Percentiles rank a stretch among this genome's conserved stretches.
These are phyloP conservation scores for Calliphora vicina DNA, from an alignment of 1,140 invertebrate species.

Conservation along the genomic window DNA sequence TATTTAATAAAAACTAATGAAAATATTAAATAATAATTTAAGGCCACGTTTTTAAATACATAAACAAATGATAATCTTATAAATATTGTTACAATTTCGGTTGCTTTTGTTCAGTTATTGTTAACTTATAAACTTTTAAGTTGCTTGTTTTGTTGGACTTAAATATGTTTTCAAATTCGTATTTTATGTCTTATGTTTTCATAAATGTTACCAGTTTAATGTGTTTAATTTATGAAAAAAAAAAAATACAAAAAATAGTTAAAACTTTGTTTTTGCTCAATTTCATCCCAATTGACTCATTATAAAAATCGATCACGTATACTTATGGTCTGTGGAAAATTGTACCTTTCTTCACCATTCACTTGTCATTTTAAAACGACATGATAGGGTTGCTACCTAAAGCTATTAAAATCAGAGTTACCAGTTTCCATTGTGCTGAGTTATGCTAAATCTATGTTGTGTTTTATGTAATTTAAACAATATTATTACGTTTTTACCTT, in stretches of 20 bases:
- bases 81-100: not conserved
- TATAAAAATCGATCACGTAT: slow-evolving; percentile 17
- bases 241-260: not conserved
- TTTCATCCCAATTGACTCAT: not conserved
- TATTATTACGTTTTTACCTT: no score
- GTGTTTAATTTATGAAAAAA: not conserved
- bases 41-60: not conserved
- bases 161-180: not conserved
- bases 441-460: no score
- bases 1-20: not conserved
- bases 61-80: not conserved
- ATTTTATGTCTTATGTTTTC: not conserved
- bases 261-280: not conserved
- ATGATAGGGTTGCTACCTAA: no score
- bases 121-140: not conserved
- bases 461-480: no score
- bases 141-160: not conserved
- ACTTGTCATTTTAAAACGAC: not conserved
- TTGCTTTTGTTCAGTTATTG: not conserved
- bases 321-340: not conserved
- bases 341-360: no score
- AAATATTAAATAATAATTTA: not conserved
- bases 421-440: no score
- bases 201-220: not conserved
- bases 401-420: no score